These are phyloP conservation scores for Calameuta idolon DNA, from an alignment of 2,888 invertebrate species.

Conservation along the genomic window DNA sequence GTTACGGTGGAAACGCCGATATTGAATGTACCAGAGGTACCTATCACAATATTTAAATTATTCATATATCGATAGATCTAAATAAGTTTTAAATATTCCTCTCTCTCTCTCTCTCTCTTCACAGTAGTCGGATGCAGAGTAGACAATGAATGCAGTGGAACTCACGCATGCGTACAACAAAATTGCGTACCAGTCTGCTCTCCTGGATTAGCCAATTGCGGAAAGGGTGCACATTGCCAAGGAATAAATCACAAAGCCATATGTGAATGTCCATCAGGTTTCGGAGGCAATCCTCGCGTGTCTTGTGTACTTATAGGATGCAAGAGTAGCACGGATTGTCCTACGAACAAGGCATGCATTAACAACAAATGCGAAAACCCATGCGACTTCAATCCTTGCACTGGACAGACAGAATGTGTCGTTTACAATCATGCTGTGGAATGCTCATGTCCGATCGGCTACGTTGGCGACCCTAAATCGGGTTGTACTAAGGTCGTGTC, in stretches of 20 bases:
- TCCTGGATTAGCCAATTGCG: constrained; percentile 77
- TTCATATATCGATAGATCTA: not conserved
- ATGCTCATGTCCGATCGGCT: constrained; percentile 86
- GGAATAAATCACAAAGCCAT: constrained; percentile 84
- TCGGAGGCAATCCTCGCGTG: constrained; percentile 83
- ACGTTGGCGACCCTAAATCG: constrained; percentile 73
- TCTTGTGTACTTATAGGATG: constrained; percentile 87
- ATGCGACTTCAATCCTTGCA: constrained; percentile 78
- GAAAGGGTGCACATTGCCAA: constrained; percentile 82
- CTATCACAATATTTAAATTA: not conserved
- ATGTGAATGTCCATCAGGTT: constrained; percentile 86
- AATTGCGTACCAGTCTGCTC: constrained; percentile 85
- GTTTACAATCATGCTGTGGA: constrained; percentile 82
- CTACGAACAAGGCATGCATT: constrained; percentile 82
- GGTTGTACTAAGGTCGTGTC: constrained; percentile 74
- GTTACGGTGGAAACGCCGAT: constrained; percentile 87
- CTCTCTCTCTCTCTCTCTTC: constrained; percentile 16
- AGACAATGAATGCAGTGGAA: constrained; percentile 83
- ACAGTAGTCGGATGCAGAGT: constrained; percentile 76
- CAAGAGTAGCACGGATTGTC: constrained; percentile 83
- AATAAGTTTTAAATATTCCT: constrained; percentile 11
- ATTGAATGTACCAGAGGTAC: constrained; percentile 79
- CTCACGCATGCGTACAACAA: constrained; percentile 85
- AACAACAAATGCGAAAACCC: constrained; percentile 84
- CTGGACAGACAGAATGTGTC: constrained; percentile 79